Evolutionary conservation across 2,113 vertebrate species (phyloP), one percentile per base, ranked within the genome.

Genomic region (Cyphomyrus discorhynchus): DNA sequence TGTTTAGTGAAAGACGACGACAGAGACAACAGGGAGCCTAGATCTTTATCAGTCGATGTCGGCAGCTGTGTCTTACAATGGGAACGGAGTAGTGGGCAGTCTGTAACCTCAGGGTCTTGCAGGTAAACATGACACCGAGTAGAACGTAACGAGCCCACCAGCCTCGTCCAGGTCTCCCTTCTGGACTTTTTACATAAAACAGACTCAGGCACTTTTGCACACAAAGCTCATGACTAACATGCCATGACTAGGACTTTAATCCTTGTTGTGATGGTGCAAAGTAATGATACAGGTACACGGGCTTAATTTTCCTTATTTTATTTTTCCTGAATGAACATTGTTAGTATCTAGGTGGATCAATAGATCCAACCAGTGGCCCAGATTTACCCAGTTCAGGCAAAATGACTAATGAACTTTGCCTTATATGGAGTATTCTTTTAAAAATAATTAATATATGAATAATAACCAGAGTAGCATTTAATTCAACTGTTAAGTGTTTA

Each of bases 1-100:
- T 90, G 42, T 94, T 92, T 90, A 88, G 82, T 74, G 66, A 74
- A 35, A 31, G 66, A 74, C 13, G 27, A 35, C 0, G 3, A 35
- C 66, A 0, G n/a, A 10, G 27, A 13, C 10, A 35, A 74, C 27
- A 74, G 27, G 66, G 27, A 74, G 66, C n/a, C 27, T 74, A 15
- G 27, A 74, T 35, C 27, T 74, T 74, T 11, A 15, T 74, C 66
- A 74, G 66, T n/a, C 27, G 27, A 74, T 35, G 66, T 74, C 0
- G 9, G 27, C 66, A 35, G 66, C 66, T 35, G 66, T 13, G 27
- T 74, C n/a, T 74, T 35, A 35, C 27, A 42, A 47, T 21, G 19
- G 82, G 24, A 84, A 46, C 0, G 0, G 17, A 83, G 42, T 4
- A 83, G 42, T 13, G 35, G 15, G 77, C 31, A 39, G 39, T 42